phyloP scores from a whole-genome alignment of 2,888 invertebrate species.

The Saturnia japonica region DNA sequence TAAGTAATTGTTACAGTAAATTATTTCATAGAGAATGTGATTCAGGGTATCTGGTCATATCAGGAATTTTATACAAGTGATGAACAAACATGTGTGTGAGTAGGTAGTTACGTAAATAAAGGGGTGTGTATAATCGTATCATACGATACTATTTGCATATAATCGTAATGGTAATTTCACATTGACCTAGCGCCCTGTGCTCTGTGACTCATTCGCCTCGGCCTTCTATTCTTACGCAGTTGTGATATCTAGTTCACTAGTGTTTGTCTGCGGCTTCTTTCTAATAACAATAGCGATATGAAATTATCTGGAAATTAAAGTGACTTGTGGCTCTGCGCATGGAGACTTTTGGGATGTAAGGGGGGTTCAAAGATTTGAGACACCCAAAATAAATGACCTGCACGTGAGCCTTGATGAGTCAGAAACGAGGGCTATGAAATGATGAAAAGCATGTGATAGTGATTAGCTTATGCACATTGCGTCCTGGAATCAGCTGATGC shows the following conservation, averaged over 20 bases:
- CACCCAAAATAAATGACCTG: too few species aligned
- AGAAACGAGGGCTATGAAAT: too few species aligned
- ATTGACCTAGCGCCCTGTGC: slow-evolving; percentile 8
- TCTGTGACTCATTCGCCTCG: slow-evolving; percentile 9
- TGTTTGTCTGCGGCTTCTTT: background rate
- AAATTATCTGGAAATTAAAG: background rate
- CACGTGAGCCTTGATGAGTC: too few species aligned
- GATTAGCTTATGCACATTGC: too few species aligned
- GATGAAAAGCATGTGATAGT: too few species aligned
- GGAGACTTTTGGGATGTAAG: background rate
- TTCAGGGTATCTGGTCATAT: background rate
- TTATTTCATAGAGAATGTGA: too few species aligned
- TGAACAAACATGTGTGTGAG: background rate
- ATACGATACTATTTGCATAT: slow-evolving; percentile 21
- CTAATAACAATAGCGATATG: background rate
- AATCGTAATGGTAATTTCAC: slow-evolving; percentile 18
- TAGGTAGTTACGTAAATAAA: slow-evolving; percentile 17
- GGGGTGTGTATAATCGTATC: slow-evolving; percentile 22
- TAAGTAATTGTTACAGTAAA: too few species aligned
- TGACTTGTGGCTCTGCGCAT: background rate
- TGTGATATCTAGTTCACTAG: background rate
- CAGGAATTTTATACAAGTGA: background rate
- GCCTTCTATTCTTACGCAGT: slow-evolving; percentile 1
- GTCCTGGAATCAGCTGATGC: too few species aligned
- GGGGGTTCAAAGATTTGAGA: too few species aligned